Conservation (phyloP, 2,888 invertebrate species). For the Morinoia aosen region DNA sequence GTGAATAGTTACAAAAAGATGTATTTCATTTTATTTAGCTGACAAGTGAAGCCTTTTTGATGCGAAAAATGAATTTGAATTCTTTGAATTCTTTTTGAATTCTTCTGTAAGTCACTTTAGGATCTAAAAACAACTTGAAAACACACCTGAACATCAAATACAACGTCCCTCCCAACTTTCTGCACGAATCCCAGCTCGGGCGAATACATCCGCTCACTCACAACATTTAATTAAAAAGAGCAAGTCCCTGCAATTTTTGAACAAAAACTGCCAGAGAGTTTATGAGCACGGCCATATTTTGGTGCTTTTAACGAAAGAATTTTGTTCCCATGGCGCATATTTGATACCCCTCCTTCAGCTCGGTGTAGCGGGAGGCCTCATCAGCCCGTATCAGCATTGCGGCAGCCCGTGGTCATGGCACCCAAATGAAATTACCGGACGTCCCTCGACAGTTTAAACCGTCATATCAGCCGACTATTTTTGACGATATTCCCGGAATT, state of each 20-base stretch:
- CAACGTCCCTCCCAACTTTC: not conserved
- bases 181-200: not conserved
- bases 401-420: not conserved
- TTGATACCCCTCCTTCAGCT: not conserved
- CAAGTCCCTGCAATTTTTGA: not conserved
- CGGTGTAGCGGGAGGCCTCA: not conserved
- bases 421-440: conserved; percentile 1
- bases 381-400: conserved; percentile 12
- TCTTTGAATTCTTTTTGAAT: not conserved
- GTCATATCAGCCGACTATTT: conserved; percentile 2
- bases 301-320: not conserved
- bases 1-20: too few relatives aligned
- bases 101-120: not conserved
- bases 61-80: too few relatives aligned
- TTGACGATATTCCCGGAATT: conserved; percentile 4
- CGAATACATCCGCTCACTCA: not conserved
- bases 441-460: not conserved
- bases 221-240: not conserved
- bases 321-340: not conserved
- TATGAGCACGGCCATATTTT: not conserved
- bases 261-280: not conserved
- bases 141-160: not conserved
- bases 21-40: too few relatives aligned
- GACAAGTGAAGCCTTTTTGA: too few relatives aligned
- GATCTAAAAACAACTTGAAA: not conserved